These are phyloP conservation scores for Microlaimidae sp. DNA, from an alignment of 2,888 invertebrate species.

Conservation along the genomic window DNA sequence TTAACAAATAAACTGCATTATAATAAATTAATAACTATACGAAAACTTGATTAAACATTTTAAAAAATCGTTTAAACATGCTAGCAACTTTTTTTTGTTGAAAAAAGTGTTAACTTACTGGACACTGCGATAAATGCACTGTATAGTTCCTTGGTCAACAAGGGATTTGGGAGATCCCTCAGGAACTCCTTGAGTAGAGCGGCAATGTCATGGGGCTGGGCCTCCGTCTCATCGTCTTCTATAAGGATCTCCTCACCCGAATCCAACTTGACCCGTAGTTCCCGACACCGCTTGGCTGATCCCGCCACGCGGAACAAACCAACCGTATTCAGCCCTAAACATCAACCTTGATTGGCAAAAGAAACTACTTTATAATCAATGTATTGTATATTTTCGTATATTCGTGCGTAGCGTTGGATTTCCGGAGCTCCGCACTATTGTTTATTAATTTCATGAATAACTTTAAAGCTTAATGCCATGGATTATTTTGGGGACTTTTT, in stretches of 20 bases:
- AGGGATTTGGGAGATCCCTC: conserved; percentile 73
- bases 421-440: no score
- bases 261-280: conserved; percentile 45
- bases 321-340: conserved; percentile 51
- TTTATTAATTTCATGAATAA: no score
- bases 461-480: no score
- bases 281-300: conserved; percentile 73
- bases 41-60: no score
- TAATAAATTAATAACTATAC: background rate
- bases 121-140: conserved; percentile 73
- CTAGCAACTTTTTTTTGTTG: no score
- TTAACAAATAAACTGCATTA: background rate
- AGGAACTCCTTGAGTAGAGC: conserved; percentile 80
- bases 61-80: no score
- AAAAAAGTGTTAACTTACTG: conserved; percentile 47
- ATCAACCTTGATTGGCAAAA: background rate
- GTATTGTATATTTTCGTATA: no score
- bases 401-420: no score
- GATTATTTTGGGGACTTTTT: no score
- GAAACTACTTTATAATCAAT: no score
- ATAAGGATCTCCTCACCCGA: conserved; percentile 9
- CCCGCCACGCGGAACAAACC: conserved; percentile 82
- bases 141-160: conserved; percentile 72
- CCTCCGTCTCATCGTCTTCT: conserved; percentile 51
- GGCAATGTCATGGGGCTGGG: conserved; percentile 80